Conservation (phyloP, 2,888 invertebrate species). For the Lydus trimaculatus region DNA sequence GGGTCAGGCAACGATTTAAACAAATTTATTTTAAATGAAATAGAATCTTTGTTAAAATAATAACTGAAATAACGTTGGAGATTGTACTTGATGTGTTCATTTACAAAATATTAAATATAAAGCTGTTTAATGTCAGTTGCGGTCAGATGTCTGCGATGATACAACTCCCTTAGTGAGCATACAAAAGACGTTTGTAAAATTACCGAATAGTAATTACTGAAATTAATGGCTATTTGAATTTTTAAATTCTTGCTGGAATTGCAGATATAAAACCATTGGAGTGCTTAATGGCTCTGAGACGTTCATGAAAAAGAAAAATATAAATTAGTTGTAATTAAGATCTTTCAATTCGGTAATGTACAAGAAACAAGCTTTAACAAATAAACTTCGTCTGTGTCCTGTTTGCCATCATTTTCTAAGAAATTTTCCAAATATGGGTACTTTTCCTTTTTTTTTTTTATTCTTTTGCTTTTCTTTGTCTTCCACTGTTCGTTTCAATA, state of each 20-base stretch:
- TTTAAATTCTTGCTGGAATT: conserved; percentile 1
- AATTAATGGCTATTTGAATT: conserved; percentile 9
- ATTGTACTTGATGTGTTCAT: background rate
- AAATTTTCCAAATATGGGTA: background rate
- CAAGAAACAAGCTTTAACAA: background rate
- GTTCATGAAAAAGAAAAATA: conserved; percentile 1
- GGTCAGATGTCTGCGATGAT: conserved; percentile 2
- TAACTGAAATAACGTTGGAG: background rate
- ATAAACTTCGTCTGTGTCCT: background rate
- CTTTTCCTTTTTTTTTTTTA: background rate
- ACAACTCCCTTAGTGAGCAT: background rate
- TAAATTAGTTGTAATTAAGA: conserved; percentile 16
- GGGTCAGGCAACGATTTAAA: background rate
- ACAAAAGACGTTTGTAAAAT: background rate
- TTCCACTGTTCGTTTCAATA: conserved; percentile 16
- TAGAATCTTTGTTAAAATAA: too few species aligned
- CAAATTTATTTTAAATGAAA: background rate
- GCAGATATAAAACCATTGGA: background rate
- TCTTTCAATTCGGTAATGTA: background rate
- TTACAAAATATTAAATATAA: background rate
- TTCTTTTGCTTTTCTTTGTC: conserved; percentile 12
- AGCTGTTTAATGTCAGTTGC: background rate
- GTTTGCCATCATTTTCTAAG: background rate
- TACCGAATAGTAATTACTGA: conserved; percentile 1
- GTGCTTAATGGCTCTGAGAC: background rate